Conservation (phyloP, 2,113 vertebrate species). For the Mystacornis crossleyi region DNA sequence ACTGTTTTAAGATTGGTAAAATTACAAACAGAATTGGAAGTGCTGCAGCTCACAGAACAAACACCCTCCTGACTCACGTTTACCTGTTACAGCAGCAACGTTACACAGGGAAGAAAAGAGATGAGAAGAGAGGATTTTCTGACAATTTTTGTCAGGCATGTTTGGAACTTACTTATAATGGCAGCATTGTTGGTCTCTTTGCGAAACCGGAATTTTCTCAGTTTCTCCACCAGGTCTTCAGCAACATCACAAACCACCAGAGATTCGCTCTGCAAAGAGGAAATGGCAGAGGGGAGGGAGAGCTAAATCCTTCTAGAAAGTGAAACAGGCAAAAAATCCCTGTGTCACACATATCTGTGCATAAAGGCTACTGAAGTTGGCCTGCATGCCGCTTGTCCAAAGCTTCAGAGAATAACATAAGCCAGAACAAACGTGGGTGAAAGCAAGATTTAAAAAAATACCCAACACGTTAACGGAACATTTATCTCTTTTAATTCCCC, state of each 20-base stretch:
- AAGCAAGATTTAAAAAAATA: background rate
- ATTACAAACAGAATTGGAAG: background rate
- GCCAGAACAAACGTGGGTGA: background rate
- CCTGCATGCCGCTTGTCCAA: background rate
- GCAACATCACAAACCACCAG: constrained; percentile 97
- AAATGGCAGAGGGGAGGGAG: background rate
- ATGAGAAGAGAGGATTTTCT: background rate
- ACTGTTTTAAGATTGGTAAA: background rate
- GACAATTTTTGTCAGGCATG: background rate
- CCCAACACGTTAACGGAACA: background rate
- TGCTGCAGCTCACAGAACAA: background rate
- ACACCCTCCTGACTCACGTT: background rate
- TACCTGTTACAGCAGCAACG: background rate
- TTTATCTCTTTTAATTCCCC: background rate
- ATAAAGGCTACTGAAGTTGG: background rate
- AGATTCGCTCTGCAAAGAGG: constrained; percentile 85
- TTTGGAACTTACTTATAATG: constrained; percentile 90
- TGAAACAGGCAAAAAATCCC: background rate
- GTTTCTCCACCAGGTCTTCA: constrained; percentile 90
- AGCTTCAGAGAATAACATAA: background rate
- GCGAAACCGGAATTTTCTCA: constrained; percentile 93
- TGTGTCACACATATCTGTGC: accelerated
- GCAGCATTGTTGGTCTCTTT: constrained; percentile 98
- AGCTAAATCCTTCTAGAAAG: background rate
- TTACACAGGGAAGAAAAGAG: background rate